Conservation (phyloP, 2,113 vertebrate genomes). For the Syngnathus floridae region DNA sequence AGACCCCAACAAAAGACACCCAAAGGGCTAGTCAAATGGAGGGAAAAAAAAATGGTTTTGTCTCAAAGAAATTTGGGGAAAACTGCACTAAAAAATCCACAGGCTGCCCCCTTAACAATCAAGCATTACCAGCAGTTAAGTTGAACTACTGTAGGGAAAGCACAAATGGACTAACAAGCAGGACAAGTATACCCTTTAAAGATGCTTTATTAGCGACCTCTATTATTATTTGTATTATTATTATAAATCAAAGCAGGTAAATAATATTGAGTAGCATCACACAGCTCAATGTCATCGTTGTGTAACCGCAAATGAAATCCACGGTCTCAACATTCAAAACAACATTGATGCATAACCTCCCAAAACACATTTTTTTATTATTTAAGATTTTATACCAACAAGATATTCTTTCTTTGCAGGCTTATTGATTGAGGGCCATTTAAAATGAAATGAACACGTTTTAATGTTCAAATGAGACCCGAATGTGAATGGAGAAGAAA, state of each 20-base stretch:
- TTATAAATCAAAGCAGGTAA: slow-evolving; percentile 14
- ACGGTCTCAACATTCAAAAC: slow-evolving; percentile 30
- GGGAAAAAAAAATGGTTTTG: slow-evolving; percentile 34
- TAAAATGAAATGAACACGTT: slow-evolving; percentile 66
- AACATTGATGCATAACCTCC: slow-evolving; percentile 30
- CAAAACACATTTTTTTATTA: slow-evolving; percentile 50
- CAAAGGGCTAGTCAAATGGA: slow-evolving; percentile 54
- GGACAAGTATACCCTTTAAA: slow-evolving; percentile 62
- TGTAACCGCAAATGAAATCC: slow-evolving; percentile 56
- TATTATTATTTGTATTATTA: slow-evolving; percentile 21
- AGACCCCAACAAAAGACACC: slow-evolving; percentile 7
- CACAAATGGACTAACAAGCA: slow-evolving; percentile 53
- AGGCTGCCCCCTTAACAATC: slow-evolving; percentile 27
- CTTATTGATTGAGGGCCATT: slow-evolving; percentile 63
- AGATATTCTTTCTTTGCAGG: slow-evolving; percentile 61
- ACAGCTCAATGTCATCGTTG: slow-evolving; percentile 44
- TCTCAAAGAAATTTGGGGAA: slow-evolving; percentile 44
- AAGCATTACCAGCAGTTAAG: slow-evolving; percentile 54
- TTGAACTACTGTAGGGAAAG: slow-evolving; percentile 48
- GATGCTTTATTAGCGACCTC: slow-evolving; percentile 43
- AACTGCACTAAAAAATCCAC: slow-evolving; percentile 61
- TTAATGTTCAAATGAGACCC: slow-evolving; percentile 65
- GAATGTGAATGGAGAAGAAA: slow-evolving; percentile 35
- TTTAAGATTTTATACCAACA: slow-evolving; percentile 28
- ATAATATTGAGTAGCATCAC: slow-evolving; percentile 31